phyloP scores from a whole-genome alignment of 2,113 vertebrate species.

The Thymallus thymallus region DNA sequence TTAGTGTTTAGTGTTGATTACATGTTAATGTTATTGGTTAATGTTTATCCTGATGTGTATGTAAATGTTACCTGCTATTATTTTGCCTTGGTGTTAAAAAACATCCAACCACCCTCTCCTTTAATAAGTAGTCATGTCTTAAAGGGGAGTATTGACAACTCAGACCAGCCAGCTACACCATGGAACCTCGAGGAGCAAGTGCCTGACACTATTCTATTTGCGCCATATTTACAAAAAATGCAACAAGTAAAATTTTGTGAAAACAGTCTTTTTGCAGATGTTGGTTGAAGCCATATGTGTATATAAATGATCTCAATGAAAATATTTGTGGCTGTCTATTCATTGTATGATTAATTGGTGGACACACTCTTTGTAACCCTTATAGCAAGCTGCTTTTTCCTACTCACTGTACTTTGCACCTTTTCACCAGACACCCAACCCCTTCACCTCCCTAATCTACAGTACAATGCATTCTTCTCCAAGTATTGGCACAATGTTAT shows the following conservation, averaged over 20 bases:
- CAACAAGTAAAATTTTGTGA: constrained; percentile 59
- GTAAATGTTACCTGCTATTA: background rate
- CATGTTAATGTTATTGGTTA: background rate
- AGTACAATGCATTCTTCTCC: background rate
- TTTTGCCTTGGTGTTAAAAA: constrained; percentile 1
- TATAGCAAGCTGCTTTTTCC: background rate
- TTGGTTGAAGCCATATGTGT: constrained; percentile 90
- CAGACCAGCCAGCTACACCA: constrained; percentile 1
- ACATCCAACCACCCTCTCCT: background rate
- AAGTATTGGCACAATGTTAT: background rate
- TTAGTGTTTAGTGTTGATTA: background rate
- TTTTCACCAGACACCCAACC: too few species aligned
- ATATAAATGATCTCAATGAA: constrained; percentile 81
- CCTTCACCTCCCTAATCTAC: too few species aligned
- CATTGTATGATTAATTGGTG: too few species aligned
- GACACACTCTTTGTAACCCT: background rate
- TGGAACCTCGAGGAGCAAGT: constrained; percentile 72
- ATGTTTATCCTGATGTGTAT: background rate
- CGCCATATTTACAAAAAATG: constrained; percentile 33
- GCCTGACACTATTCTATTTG: constrained; percentile 78
- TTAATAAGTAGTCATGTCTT: background rate
- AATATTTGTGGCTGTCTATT: background rate
- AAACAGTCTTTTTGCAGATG: constrained; percentile 79
- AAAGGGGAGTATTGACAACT: background rate
- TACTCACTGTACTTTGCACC: background rate